phyloP scores from a whole-genome alignment of 2,113 vertebrate genomes.

The Ranitomeya imitator region DNA sequence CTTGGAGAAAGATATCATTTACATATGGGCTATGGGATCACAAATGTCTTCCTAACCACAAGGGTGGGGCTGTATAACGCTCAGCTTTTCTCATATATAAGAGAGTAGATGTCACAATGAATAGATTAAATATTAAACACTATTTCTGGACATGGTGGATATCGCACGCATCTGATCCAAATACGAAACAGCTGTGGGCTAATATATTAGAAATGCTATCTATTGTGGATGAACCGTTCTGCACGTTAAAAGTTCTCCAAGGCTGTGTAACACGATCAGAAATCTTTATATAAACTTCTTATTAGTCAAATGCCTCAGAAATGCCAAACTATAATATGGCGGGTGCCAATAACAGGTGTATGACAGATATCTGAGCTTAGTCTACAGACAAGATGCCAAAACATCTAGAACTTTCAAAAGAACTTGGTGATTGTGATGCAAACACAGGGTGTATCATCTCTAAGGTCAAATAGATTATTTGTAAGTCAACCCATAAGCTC shows the following conservation, averaged over 20 bases:
- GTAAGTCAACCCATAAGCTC: too few species aligned
- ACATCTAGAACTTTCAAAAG: too few species aligned
- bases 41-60: neutral
- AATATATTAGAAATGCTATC: neutral
- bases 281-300: too few species aligned
- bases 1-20: neutral
- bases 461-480: too few species aligned
- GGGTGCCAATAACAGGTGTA: too few species aligned
- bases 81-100: neutral
- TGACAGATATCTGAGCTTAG: too few species aligned
- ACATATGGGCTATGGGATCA: neutral
- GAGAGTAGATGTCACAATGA: constrained; percentile 1
- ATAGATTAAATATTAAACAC: neutral
- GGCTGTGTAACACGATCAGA: neutral
- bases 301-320: too few species aligned
- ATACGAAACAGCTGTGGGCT: neutral
- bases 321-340: too few species aligned
- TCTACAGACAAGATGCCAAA: too few species aligned
- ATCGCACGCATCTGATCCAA: neutral
- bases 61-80: neutral
- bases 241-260: neutral
- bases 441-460: too few species aligned
- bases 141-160: neutral
- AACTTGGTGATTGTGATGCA: too few species aligned
- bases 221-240: neutral